Percentiles rank a stretch among this genome's conserved stretches.
Conservation (phyloP, 2,888 invertebrate genomes). For the Spisula subtruncata region DNA sequence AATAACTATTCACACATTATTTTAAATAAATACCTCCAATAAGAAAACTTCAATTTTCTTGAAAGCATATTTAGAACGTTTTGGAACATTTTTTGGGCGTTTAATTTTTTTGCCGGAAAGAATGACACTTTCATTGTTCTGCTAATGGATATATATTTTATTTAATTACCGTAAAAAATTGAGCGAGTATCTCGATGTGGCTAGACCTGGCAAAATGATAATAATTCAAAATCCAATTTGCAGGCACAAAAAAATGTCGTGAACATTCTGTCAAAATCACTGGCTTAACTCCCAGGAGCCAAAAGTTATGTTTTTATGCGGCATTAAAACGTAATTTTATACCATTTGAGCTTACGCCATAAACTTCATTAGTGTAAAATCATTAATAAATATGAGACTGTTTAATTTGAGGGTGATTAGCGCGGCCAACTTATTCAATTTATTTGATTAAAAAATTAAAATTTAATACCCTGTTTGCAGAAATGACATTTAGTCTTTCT, state of each 20-base stretch:
- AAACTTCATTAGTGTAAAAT: not conserved
- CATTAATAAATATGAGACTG: constrained; percentile 11
- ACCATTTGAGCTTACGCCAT: not conserved
- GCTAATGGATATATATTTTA: constrained; percentile 18
- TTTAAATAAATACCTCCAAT: not conserved
- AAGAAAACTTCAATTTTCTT: not conserved
- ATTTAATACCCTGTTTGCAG: not conserved
- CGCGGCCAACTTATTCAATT: not conserved
- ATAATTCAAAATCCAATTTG: constrained; percentile 27
- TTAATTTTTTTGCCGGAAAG: not conserved
- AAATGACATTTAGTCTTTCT: not conserved
- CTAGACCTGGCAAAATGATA: not conserved
- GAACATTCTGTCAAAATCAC: constrained; percentile 13
- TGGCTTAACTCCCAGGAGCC: not conserved
- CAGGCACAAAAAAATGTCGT: not conserved
- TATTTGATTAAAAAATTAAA: not conserved
- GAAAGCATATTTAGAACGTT: not conserved
- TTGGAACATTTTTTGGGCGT: not conserved
- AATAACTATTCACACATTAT: too few species aligned
- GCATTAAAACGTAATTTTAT: constrained; percentile 14
- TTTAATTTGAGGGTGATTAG: not conserved
- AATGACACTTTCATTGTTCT: constrained; percentile 20
- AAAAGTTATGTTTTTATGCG: not conserved
- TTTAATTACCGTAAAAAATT: constrained; percentile 25
- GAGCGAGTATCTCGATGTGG: not conserved